These are phyloP conservation scores for Chymomyza costata DNA, from an alignment of 1,140 invertebrate genomes.

Conservation along the genomic window DNA sequence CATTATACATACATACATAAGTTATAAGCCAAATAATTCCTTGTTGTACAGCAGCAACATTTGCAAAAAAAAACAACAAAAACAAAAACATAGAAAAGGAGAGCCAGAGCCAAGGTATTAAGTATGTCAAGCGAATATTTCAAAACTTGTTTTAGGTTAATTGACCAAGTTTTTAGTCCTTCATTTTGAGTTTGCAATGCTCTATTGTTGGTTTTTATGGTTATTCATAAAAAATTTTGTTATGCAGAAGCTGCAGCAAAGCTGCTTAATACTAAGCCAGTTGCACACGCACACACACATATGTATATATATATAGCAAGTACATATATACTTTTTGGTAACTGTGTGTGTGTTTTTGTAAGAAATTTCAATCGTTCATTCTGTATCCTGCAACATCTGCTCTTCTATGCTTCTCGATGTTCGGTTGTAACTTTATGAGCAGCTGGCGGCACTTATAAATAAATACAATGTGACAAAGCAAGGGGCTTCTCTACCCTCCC, in stretches of 20 bases:
- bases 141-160: conserved; percentile 71
- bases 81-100: not conserved
- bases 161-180: conserved; percentile 65
- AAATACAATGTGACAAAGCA: conserved; percentile 62
- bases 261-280: too few species aligned
- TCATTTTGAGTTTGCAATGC: conserved; percentile 18
- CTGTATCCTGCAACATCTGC: conserved; percentile 35
- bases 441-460: conserved; percentile 58
- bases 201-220: not conserved
- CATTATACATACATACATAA: conserved; percentile 9
- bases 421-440: conserved; percentile 44
- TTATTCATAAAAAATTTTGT: conserved; percentile 10
- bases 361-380: conserved; percentile 58
- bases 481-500: conserved; percentile 13
- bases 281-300: conserved; percentile 12
- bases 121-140: conserved; percentile 60
- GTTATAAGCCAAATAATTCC: too few species aligned
- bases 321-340: conserved; percentile 31
- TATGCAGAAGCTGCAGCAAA: conserved; percentile 10
- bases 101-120: conserved; percentile 6
- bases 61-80: not conserved
- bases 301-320: conserved; percentile 5
- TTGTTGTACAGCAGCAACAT: too few species aligned
- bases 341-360: too few species aligned
- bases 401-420: not conserved